Evolutionary conservation across 1,140 invertebrate genomes (phyloP).

Genomic region (Drosophila quadrilineata): DNA sequence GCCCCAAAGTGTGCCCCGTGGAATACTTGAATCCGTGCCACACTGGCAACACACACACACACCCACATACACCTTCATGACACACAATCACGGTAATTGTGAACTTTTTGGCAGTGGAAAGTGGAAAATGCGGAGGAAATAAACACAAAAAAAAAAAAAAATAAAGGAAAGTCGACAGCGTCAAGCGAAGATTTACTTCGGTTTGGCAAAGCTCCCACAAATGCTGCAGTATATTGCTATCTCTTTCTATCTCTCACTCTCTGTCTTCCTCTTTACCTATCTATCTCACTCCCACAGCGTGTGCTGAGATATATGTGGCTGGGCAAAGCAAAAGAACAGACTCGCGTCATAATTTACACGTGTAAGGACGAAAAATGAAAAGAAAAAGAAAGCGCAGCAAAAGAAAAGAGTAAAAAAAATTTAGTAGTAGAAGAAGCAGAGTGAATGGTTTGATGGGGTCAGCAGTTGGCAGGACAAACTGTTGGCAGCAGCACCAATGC

Average conservation of each 20-base stretch:
- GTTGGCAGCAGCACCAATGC: conserved; percentile 13
- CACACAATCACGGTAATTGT: conserved; percentile 53
- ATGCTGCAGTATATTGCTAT: conserved; percentile 2
- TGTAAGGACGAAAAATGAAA: conserved; percentile 12
- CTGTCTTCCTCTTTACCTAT: too few species aligned
- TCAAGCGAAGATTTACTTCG: conserved; percentile 51
- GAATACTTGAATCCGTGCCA: conserved; percentile 19
- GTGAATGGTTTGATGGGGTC: too few species aligned
- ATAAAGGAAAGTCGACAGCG: conserved; percentile 49
- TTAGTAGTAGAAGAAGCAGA: too few species aligned
- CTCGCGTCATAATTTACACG: conserved; percentile 52
- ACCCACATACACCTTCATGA: neutral
- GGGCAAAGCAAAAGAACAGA: conserved; percentile 45
- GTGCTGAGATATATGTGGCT: conserved; percentile 43
- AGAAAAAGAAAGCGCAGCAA: neutral
- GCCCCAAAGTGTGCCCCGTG: conserved; percentile 35
- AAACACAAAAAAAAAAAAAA: too few species aligned
- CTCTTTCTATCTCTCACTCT: neutral
- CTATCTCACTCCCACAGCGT: too few species aligned
- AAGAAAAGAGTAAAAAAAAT: too few species aligned
- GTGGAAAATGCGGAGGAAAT: conserved; percentile 24
- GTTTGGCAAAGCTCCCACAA: conserved; percentile 49
- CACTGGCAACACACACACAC: neutral
- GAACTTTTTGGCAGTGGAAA: conserved; percentile 46
- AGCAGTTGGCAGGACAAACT: conserved; percentile 37